Evolutionary conservation across 1,140 invertebrate genomes (phyloP).

Genomic region (Drosophila equinoxialis): DNA sequence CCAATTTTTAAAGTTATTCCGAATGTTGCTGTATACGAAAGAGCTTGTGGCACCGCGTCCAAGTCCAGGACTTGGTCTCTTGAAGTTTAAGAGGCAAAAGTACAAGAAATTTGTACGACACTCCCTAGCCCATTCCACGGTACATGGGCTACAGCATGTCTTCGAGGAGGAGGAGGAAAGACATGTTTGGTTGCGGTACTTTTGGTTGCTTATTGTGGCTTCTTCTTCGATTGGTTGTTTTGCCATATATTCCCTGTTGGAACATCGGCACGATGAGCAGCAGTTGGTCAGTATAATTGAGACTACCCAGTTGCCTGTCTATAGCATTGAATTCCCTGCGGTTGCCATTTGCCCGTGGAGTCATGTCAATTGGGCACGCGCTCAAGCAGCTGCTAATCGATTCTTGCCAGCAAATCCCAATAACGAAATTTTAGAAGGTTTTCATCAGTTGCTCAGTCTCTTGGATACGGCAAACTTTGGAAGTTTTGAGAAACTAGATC

Average conservation of each 20-base stretch:
- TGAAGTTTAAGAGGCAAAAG: constrained; percentile 32
- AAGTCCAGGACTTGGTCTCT: constrained; percentile 29
- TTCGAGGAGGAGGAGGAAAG: constrained; percentile 27
- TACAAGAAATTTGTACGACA: constrained; percentile 26
- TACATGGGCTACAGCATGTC: constrained; percentile 61
- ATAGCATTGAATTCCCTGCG: constrained; percentile 87
- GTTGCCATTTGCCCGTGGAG: constrained; percentile 85
- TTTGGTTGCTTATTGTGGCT: constrained; percentile 57
- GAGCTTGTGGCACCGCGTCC: constrained; percentile 58
- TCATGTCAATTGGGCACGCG: constrained; percentile 68
- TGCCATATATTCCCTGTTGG: constrained; percentile 38
- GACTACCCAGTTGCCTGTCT: constrained; percentile 87
- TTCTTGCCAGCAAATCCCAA: constrained; percentile 52
- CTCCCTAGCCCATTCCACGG: constrained; percentile 46
- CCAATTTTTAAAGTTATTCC: too few relatives aligned
- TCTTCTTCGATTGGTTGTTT: constrained; percentile 30
- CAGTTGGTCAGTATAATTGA: constrained; percentile 84
- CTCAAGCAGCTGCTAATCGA: constrained; percentile 39
- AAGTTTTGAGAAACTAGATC: constrained; percentile 34
- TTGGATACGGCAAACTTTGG: constrained; percentile 50
- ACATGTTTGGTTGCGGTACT: constrained; percentile 42
- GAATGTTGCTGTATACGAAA: constrained; percentile 55
- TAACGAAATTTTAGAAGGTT: constrained; percentile 37
- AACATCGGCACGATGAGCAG: constrained; percentile 47
- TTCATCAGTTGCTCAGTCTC: constrained; percentile 39